Percentiles rank a stretch among this genome's conserved stretches.
Conservation (phyloP, 2,888 invertebrate species). For the Acanthosepion lycidas region DNA sequence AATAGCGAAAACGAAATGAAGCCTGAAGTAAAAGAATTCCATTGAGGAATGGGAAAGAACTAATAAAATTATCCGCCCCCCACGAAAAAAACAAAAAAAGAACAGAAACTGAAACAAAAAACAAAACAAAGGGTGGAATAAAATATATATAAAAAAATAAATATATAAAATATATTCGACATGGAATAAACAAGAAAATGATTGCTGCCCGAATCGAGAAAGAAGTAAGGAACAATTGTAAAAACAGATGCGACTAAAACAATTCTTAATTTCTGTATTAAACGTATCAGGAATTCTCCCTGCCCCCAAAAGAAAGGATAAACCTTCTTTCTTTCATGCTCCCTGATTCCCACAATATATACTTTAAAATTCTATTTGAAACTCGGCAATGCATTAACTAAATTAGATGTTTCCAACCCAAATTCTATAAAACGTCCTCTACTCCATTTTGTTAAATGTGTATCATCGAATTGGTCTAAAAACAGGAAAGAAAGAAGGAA, state of each 20-base stretch:
- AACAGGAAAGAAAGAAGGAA: no score
- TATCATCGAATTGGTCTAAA: no score
- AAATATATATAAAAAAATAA: no score
- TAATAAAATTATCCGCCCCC: not conserved
- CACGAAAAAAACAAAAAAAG: no score
- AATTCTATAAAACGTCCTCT: not conserved
- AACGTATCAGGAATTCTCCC: not conserved
- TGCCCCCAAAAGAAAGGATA: not conserved
- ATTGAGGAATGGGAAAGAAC: not conserved
- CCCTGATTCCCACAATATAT: not conserved
- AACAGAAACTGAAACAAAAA: not conserved
- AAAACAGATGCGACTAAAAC: not conserved
- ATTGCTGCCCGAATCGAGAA: not conserved
- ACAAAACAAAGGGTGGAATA: not conserved
- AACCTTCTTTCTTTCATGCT: not conserved
- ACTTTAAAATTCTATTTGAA: not conserved
- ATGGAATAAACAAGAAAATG: not conserved
- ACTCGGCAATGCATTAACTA: not conserved
- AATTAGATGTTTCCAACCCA: not conserved
- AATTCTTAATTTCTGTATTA: not conserved
- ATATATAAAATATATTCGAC: not conserved
- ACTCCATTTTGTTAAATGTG: no score
- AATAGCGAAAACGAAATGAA: not conserved
- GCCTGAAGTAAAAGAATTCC: no score
- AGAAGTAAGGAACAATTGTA: not conserved